Base-by-base conservation (phyloP, 2,797 vertebrate genomes). In the Eutrigla gurnardus region DNA sequence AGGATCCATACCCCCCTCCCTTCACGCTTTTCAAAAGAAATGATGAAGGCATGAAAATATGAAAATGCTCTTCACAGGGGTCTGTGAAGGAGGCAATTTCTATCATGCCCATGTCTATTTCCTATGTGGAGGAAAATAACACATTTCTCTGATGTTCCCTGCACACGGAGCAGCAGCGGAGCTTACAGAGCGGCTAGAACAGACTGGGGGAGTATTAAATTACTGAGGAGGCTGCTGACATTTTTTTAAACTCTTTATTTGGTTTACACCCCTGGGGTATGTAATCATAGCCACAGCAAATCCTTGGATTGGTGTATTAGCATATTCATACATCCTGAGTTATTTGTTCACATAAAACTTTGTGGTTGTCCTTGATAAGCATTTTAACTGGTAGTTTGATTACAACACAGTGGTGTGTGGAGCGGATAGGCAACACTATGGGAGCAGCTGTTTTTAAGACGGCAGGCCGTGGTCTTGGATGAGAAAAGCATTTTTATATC, bases 51-150 rank as follows among this genome's bases (percentile, higher is more conserved):
- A 90, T 90, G 91, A 84, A 92, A 92, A 93, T 93, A 91, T 92
- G 86, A 94, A 95, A 95, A 94, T 93, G 89, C 83, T 92, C 93
- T 93, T 94, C 92, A 93, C 89, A 93, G 93, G 92, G 92, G 88
- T 92, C 86, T 91, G 87, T 83, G 88, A 93, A 92, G 89, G 81
- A 92, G 88, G 87, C 91, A 91, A 87, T 93, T 93, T 94, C 90
- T 87, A 91, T 92, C 89, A 82, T 80, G 85, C 73, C 88, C 84
- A 81, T 91, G 89, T 93, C 88, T 90, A 82, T 91, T 87, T 93
- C 85, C 86, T 80, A 75, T 90, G 86, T 90, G 55, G 85, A 77
- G 84, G 64, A 75, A 89, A 90, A 89, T 81, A 91, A 87, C 68
- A 87, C 75, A 82, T 84, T 82, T 83, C 85, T 93, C 86, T 94